Evolutionary conservation across 2,113 vertebrate species (phyloP).

Genomic region (Cettia cetti): DNA sequence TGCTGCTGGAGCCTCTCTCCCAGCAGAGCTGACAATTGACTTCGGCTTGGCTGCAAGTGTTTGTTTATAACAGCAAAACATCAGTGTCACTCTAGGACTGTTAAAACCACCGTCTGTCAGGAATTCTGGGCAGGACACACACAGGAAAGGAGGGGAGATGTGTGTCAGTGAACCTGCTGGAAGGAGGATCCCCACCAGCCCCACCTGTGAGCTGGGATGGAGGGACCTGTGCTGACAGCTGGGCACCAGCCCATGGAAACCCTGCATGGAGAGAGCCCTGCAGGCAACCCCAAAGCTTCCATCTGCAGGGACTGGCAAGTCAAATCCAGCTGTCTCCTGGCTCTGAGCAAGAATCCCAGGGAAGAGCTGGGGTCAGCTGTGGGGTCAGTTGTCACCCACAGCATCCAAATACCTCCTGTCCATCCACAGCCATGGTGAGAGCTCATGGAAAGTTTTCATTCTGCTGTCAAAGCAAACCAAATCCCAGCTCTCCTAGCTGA

Average conservation of each 20-base stretch:
- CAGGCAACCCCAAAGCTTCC: background rate
- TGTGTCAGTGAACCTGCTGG: background rate
- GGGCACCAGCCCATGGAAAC: background rate
- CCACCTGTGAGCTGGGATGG: background rate
- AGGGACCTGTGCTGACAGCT: background rate
- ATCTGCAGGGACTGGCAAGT: background rate
- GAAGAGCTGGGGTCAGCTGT: background rate
- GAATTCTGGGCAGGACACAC: background rate
- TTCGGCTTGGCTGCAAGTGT: background rate
- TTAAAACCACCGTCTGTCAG: background rate
- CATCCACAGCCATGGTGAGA: background rate
- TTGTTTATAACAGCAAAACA: background rate
- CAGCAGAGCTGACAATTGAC: background rate
- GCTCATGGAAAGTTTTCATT: background rate
- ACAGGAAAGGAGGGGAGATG: background rate
- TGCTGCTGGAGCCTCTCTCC: background rate
- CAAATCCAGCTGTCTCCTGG: background rate
- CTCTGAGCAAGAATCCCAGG: background rate
- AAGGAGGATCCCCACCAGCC: background rate
- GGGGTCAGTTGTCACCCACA: background rate
- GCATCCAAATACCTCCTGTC: background rate
- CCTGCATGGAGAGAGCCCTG: background rate
- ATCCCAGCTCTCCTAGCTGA: background rate
- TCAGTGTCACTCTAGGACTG: background rate
- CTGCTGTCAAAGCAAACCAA: background rate